Evolutionary conservation across 2,797 vertebrate genomes (phyloP).

Genomic region (Sebastes alutus): DNA sequence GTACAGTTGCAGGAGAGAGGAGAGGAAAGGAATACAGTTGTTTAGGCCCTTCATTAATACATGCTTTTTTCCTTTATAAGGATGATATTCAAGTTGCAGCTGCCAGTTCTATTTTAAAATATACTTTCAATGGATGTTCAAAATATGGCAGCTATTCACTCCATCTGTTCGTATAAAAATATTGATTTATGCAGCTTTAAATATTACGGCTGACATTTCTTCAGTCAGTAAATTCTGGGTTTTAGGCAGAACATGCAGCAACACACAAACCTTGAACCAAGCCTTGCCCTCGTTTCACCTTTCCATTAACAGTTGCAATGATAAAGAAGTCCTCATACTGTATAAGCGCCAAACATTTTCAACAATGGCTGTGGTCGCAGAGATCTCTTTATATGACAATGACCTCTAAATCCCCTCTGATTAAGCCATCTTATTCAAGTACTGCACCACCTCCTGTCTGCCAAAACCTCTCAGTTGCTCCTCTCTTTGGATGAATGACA

Average conservation of each 20-base stretch:
- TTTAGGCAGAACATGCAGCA: background rate
- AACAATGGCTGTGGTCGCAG: background rate
- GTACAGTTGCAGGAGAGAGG: background rate
- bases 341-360: background rate
- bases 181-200: background rate
- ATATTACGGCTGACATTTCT: background rate
- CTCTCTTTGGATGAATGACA: background rate
- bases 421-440: background rate
- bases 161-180: background rate
- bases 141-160: background rate
- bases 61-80: background rate
- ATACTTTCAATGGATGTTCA: background rate
- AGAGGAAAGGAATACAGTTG: background rate
- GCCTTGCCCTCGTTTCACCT: background rate
- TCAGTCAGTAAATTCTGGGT: background rate
- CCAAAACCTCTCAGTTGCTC: background rate
- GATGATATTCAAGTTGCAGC: background rate
- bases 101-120: background rate
- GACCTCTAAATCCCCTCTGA: constrained; percentile 1
- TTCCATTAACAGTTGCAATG: background rate
- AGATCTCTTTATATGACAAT: background rate
- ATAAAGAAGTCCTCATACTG: background rate
- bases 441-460: background rate
- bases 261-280: background rate
- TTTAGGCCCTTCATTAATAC: background rate